These are phyloP conservation scores for Nothoprocta pentlandii DNA, from an alignment of 2,113 vertebrate species.

Conservation along the genomic window DNA sequence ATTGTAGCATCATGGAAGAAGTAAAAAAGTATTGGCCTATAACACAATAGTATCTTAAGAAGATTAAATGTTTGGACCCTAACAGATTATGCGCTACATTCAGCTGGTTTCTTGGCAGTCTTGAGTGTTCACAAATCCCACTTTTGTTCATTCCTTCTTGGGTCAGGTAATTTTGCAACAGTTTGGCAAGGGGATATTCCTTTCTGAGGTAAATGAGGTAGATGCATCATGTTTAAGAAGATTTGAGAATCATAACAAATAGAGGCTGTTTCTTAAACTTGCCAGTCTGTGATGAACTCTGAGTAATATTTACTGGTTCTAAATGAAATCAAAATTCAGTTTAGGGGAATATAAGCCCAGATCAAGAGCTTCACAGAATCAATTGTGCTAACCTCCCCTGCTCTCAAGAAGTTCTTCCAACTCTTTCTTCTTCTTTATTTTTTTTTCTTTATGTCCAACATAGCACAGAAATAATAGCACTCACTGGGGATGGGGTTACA, in stretches of 20 bases:
- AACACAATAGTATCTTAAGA: background rate
- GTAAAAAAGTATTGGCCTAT: background rate
- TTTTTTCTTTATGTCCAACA: background rate
- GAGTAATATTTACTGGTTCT: background rate
- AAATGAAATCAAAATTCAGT: background rate
- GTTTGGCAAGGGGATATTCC: background rate
- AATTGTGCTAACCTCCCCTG: background rate
- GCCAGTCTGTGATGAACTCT: background rate
- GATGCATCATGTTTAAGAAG: background rate
- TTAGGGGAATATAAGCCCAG: background rate
- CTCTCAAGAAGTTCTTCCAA: background rate
- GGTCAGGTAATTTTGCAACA: background rate
- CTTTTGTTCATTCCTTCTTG: slow-evolving; percentile 5
- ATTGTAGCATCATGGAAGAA: background rate
- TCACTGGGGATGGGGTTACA: background rate
- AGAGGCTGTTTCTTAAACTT: background rate
- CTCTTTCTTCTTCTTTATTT: no score
- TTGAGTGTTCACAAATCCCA: slow-evolving; percentile 26
- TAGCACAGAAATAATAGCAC: rapidly evolving
- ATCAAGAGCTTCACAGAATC: background rate
- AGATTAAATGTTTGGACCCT: slow-evolving; percentile 51
- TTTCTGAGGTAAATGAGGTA: slow-evolving; percentile 3
- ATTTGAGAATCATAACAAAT: background rate
- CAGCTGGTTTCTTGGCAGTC: slow-evolving; percentile 3
- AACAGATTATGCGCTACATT: slow-evolving; percentile 13